phyloP scores from a whole-genome alignment of 2,888 invertebrate genomes.

The Theristus sp. region DNA sequence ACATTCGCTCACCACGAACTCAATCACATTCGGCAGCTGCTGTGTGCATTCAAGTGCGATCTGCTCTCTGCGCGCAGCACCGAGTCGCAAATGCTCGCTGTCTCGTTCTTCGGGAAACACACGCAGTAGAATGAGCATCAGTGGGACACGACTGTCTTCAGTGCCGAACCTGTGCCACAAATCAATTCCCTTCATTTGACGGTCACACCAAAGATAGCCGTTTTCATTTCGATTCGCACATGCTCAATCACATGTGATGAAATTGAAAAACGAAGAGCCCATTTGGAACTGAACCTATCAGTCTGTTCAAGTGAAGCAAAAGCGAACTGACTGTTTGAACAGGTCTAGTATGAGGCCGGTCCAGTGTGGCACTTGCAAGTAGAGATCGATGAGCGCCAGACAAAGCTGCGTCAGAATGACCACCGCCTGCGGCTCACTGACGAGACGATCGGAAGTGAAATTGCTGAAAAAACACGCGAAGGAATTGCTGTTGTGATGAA shows the following conservation, averaged over 20 bases:
- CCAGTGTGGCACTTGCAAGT: slow-evolving; percentile 82
- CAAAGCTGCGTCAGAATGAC: slow-evolving; percentile 71
- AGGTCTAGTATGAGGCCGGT: slow-evolving; percentile 65
- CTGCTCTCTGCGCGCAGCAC: slow-evolving; percentile 70
- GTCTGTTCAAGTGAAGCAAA: not conserved
- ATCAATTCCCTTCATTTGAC: not conserved
- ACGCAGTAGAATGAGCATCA: slow-evolving; percentile 71
- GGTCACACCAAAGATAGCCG: not conserved
- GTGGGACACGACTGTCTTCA: slow-evolving; percentile 44
- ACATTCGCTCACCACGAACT: slow-evolving; percentile 1
- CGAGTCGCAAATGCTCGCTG: slow-evolving; percentile 42
- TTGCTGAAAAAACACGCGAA: not conserved
- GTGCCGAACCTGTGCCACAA: slow-evolving; percentile 24
- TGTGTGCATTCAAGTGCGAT: slow-evolving; percentile 49
- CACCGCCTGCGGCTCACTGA: not conserved
- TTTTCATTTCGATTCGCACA: no score
- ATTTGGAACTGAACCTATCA: not conserved
- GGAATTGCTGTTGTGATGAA: no score
- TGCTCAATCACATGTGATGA: not conserved
- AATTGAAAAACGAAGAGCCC: not conserved
- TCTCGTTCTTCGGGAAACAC: slow-evolving; percentile 78
- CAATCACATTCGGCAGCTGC: not conserved
- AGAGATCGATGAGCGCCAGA: slow-evolving; percentile 75
- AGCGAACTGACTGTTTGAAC: slow-evolving; percentile 49
- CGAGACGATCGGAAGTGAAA: not conserved